Percentiles rank a stretch among this genome's conserved stretches.
phyloP scores from a whole-genome alignment of 2,797 vertebrate genomes.

The Myotis daubentonii region DNA sequence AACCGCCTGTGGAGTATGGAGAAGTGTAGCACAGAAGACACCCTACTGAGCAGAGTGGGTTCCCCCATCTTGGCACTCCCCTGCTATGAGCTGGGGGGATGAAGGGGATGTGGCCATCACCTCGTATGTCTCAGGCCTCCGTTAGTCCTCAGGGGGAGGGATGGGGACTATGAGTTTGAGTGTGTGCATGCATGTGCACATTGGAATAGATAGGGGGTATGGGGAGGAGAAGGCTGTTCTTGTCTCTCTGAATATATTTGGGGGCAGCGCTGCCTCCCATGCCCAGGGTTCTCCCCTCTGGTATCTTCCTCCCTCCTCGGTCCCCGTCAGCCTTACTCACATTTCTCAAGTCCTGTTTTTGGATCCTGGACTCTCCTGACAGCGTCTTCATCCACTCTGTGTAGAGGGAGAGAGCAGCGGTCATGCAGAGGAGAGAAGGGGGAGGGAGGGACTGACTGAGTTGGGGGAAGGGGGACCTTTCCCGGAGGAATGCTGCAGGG shows the following conservation, averaged over 20 bases:
- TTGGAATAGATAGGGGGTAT: neutral
- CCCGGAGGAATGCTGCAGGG: conserved; percentile 57
- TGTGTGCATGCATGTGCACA: accelerated
- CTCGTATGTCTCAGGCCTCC: neutral
- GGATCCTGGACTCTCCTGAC: conserved; percentile 16
- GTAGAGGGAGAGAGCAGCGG: neutral
- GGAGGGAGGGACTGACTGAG: conserved; percentile 46
- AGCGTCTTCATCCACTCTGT: neutral
- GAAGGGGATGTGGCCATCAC: neutral
- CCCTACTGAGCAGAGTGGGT: neutral
- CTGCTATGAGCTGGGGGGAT: neutral
- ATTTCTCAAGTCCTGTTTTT: conserved; percentile 59
- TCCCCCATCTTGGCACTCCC: neutral
- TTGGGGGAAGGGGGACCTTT: conserved; percentile 56
- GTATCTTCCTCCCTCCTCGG: neutral
- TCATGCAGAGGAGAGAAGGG: conserved; percentile 22
- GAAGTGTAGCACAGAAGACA: neutral
- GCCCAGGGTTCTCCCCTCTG: neutral
- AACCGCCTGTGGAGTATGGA: neutral
- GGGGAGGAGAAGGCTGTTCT: neutral
- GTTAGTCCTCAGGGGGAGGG: neutral
- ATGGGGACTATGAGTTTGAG: accelerated
- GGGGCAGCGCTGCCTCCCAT: neutral
- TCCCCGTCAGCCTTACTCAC: conserved; percentile 60
- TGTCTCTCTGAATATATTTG: neutral